Base-by-base conservation (phyloP, 2,888 invertebrate species). In the Dendrolimus pini region DNA sequence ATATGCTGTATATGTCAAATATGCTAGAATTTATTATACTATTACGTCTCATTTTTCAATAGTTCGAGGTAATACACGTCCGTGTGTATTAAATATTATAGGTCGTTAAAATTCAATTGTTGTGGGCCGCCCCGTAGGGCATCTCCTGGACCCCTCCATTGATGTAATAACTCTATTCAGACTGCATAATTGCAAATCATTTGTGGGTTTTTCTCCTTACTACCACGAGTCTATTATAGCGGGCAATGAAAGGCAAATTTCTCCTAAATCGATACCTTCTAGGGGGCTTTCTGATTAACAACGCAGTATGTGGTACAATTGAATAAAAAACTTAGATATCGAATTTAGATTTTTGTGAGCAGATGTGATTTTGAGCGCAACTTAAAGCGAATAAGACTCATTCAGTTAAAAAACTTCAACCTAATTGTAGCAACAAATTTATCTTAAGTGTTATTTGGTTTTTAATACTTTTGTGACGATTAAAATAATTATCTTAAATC, bases 21-120 rank as follows among this genome's bases (percentile, higher is more conserved):
- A 0, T 30, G 30, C 30, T 30, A 30, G 30, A 30, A 30, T 30
- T 30, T 30, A 30, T 30, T 30, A 30, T 30, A n/a, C n/a, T n/a
- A 30, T 30, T 30, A 30, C 3, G 30, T 30, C 0, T 30, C 30
- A 30, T 30, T 6, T 30, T 30, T 30, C 30, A 30, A 30, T 30
- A 30, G 47, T 47, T 42, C 42, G 14, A 41, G 41, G n/a, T 60
- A 59, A 62, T 63, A n/a, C 1, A 12, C 0, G 56, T 13, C 76
- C 52, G 77, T 85, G 59, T 79, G 80, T 80, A 68, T 56, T 57
- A 54, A 66, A 71, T 75, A 85, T 85, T 83, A 83, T 75, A 83
- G 83, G 80, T 89, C 88, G 86, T 89, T 89, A 88, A 89, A 89
- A 89, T 89, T 89, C 89, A 89, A 89, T 89, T 89, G 89, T 89